Percentiles rank a stretch among this genome's conserved stretches.
Conservation (phyloP, 2,888 invertebrate genomes). For the Sesamia inferens region DNA sequence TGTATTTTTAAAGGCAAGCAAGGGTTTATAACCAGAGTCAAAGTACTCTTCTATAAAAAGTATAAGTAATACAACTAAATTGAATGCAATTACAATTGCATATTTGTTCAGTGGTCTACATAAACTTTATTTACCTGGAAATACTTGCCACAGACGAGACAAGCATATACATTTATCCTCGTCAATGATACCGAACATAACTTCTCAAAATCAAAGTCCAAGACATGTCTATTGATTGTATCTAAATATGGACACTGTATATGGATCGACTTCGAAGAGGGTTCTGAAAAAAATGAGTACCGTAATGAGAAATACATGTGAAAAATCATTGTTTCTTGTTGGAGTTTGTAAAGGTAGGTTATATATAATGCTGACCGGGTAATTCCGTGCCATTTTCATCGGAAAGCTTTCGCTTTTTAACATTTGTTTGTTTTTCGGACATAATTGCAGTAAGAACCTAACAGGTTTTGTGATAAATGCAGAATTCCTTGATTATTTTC, state of each 20-base stretch:
- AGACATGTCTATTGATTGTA: slow-evolving; percentile 98
- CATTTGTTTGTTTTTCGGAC: slow-evolving; percentile 66
- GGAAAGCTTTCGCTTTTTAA: slow-evolving; percentile 77
- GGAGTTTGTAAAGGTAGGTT: slow-evolving; percentile 58
- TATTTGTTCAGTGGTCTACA: background rate
- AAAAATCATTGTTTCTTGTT: background rate
- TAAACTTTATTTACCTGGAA: slow-evolving; percentile 90
- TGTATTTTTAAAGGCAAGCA: background rate
- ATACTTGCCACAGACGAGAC: slow-evolving; percentile 99
- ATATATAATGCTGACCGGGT: slow-evolving; percentile 71
- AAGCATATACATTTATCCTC: slow-evolving; percentile 99
- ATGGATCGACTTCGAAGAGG: slow-evolving; percentile 71
- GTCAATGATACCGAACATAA: slow-evolving; percentile 99
- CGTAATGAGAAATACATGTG: background rate
- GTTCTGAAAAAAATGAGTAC: slow-evolving; percentile 71
- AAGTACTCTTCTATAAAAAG: background rate
- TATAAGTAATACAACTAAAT: background rate
- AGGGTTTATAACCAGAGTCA: background rate
- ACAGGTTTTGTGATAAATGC: background rate
- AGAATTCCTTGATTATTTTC: background rate
- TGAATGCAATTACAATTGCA: background rate
- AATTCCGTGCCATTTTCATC: slow-evolving; percentile 74
- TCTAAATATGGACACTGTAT: slow-evolving; percentile 98
- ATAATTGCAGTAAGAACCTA: slow-evolving; percentile 58
- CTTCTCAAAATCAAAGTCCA: slow-evolving; percentile 99